Percentiles rank a stretch among this genome's conserved stretches.
Evolutionary conservation across 1,140 invertebrate species (phyloP).

Genomic region (Ladona fulva): DNA sequence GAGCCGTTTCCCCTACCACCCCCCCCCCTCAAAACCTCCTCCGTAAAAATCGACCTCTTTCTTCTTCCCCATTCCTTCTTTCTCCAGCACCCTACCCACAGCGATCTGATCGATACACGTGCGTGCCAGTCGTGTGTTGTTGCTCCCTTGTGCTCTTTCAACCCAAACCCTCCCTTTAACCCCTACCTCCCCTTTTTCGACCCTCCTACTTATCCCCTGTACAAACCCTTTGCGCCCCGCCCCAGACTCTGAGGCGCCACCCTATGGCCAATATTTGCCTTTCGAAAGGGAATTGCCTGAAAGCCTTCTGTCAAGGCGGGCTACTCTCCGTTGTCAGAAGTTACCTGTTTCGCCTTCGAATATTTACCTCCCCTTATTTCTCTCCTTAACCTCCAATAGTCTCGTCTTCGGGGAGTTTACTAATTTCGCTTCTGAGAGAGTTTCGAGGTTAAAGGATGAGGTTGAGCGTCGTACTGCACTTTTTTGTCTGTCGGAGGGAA

Average conservation of each 20-base stretch:
- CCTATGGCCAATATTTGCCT: neutral
- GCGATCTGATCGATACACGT: neutral
- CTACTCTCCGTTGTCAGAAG: neutral
- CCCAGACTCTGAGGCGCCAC: neutral
- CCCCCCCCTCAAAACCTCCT: neutral
- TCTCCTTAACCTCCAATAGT: neutral
- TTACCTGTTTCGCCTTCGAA: neutral
- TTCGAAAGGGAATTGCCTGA: slow-evolving; percentile 1
- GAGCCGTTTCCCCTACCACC: too few species aligned
- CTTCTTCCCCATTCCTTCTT: neutral
- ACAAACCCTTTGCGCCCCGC: neutral
- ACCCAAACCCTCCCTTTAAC: neutral
- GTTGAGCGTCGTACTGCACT: too few species aligned
- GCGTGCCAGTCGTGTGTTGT: neutral
- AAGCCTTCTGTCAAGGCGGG: neutral
- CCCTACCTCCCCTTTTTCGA: neutral
- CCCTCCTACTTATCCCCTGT: neutral
- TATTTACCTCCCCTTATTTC: neutral
- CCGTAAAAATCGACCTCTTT: neutral
- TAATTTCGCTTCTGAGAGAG: too few species aligned
- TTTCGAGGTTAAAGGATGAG: too few species aligned
- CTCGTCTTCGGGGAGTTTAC: too few species aligned
- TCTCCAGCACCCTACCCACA: neutral
- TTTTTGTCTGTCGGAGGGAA: too few species aligned
- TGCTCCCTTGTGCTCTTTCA: slow-evolving; percentile 1